Evolutionary conservation across 2,888 invertebrate species (phyloP).

Genomic region (Netelia fuscicornis): DNA sequence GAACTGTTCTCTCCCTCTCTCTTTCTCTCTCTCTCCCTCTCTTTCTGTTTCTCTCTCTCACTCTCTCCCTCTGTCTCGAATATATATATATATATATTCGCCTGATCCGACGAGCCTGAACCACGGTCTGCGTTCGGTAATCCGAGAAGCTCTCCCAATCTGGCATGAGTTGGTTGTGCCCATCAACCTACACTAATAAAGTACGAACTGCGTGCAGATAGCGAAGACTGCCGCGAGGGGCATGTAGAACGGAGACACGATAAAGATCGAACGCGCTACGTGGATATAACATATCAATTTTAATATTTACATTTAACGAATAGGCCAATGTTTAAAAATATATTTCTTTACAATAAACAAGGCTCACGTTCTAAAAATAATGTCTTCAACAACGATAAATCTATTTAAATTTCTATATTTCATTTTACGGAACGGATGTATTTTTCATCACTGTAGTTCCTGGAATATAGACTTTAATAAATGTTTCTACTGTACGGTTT

Average conservation of each 20-base stretch:
- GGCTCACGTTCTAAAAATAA: no score
- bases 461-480: not conserved
- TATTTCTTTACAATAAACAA: no score
- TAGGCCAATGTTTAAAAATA: no score
- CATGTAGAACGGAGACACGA: not conserved
- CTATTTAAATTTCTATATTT: no score
- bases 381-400: no score
- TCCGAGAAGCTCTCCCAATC: slow-evolving; percentile 17
- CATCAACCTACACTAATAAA: slow-evolving; percentile 6
- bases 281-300: not conserved
- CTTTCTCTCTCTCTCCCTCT: slow-evolving; percentile 38
- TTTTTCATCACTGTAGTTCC: not conserved
- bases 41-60: no score
- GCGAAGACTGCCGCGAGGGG: not conserved
- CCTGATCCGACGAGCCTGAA: slow-evolving; percentile 19
- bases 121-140: slow-evolving; percentile 19
- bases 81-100: not conserved
- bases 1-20: slow-evolving; percentile 65
- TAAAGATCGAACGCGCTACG: not conserved
- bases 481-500: not conserved
- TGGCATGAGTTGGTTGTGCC: not conserved
- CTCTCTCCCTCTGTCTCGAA: no score
- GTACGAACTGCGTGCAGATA: slow-evolving; percentile 7
- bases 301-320: no score
- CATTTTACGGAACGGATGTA: no score